Base-by-base conservation (phyloP, 2,113 vertebrate genomes). In the Poeciliopsis occidentalis region DNA sequence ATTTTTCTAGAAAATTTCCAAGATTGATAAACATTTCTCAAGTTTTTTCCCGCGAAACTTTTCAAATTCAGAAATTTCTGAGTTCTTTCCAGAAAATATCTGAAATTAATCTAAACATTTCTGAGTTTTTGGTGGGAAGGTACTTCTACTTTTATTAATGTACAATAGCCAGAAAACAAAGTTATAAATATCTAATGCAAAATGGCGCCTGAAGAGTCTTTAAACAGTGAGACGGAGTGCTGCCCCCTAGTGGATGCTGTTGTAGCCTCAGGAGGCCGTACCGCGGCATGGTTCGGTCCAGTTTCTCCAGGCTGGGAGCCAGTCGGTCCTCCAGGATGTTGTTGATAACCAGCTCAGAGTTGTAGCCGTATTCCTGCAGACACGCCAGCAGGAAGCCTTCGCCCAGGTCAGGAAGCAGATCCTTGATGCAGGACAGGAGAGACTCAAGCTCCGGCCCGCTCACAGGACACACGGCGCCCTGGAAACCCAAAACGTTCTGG, bases 331-430 rank as follows among this genome's bases (percentile, higher is more conserved):
- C 98, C 63, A 99, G 94, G 79, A 99, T 94, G 89, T 99, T 96
- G 94, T 98, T 98, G 94, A 99, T 98, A 71, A 97, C 97, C 71
- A 95, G 91, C 93, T 99, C 97, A 0, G 95, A 77, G 24, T 89
- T 87, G 39, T 96, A 97, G 77, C 81, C 26, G 32, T 97, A 98
- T 83, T 97, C 95, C 37, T 96, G 88, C 87, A 99, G 93, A 82
- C 98, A 99, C 76, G 95, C 96, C 91, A 99, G 88, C 86, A 99
- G 91, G 82, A 99, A 99, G 57, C 97, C 98, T 79, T 99, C 97
- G 0, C 97, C 97, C 0, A 99, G 81, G 8, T 98, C 96, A 0
- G 98, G 97, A 44, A 99, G 94, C 83, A 99, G 92, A 62, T 99
- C 98, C 66, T 89, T 94, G 89, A 99, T 97, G 64, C 96, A 96